Evolutionary conservation across 2,888 invertebrate species (phyloP), one percentile per base, ranked within the genome.

Genomic region (Odontothrips loti): DNA sequence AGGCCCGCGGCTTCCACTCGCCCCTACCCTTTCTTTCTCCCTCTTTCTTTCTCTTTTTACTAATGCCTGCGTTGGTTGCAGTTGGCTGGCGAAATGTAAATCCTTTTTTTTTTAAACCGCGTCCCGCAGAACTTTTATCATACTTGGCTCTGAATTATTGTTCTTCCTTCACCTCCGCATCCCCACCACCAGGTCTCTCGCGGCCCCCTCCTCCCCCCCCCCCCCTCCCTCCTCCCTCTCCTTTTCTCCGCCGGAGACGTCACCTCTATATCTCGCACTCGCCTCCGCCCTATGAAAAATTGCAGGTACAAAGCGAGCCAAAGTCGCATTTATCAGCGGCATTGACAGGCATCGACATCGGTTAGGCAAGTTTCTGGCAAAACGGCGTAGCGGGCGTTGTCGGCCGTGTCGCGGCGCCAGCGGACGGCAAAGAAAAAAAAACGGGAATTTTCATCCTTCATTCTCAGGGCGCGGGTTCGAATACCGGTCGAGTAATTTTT

Each of bases 361-460:
- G 68, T 27, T 75, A 75, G 68, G 68, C 68, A 75, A 75, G 68
- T 75, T 75, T 75, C n/a, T 75, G 68, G 23, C 68, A 75, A 75
- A 27, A 75, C 27, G 23, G 68, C 23, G 23, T 23, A 11, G 11
- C 68, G 11, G 68, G 23, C 9, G 23, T 12, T 27, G 27, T 1
- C 58, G 20, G 20, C 58, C 58, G 17, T n/a, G 20, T n/a, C 58
- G 17, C 51, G 3, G 15, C 51, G 51, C 51, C 4, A n/a, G n/a
- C n/a, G n/a, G n/a, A n/a, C n/a, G n/a, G n/a, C n/a, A n/a, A n/a
- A n/a, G n/a, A 43, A 43, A 43, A 43, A 6, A 6, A 43, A 43
- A 43, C 3, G 34, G 34, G 6, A 43, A 43, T 43, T 43, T 43
- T 43, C 34, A 43, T 43, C 34, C 6, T 6, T 43, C 34, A 4